Evolutionary conservation across 1,140 invertebrate genomes (phyloP).

Genomic region (Heliconius hermathena): DNA sequence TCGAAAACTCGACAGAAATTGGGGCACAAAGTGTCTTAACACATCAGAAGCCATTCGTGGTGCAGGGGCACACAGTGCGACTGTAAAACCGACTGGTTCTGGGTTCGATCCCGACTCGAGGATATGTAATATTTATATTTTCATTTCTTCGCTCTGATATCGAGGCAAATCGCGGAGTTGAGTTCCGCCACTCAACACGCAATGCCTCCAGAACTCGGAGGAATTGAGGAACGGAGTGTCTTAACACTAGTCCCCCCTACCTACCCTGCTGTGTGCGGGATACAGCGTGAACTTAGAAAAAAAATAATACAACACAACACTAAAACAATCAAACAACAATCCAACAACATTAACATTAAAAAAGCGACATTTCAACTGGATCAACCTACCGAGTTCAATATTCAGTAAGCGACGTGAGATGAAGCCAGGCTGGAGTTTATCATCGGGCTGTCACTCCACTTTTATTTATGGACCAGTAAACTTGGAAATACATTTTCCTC

Average conservation of each 20-base stretch:
- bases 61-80: too few relatives aligned
- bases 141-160: too few relatives aligned
- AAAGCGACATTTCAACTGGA: neutral
- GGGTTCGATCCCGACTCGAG: too few relatives aligned
- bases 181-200: too few relatives aligned
- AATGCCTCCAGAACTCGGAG: too few relatives aligned
- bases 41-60: too few relatives aligned
- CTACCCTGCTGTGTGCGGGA: neutral
- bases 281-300: neutral
- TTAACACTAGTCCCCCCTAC: neutral
- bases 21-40: too few relatives aligned
- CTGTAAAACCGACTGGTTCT: too few relatives aligned
- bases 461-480: slow-evolving; percentile 80
- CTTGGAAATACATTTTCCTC: slow-evolving; percentile 80
- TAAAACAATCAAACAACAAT: neutral
- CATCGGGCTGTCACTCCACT: slow-evolving; percentile 76
- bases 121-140: too few relatives aligned
- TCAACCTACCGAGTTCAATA: slow-evolving; percentile 60
- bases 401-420: slow-evolving; percentile 72
- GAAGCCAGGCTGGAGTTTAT: slow-evolving; percentile 75
- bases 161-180: too few relatives aligned
- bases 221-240: neutral
- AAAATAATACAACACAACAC: neutral
- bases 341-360: neutral
- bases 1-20: too few relatives aligned